A percentile compares a stretch with the other conserved stretches of the same genome.
These are phyloP conservation scores for Solenopsis invicta DNA, from an alignment of 1,140 invertebrate genomes.

Conservation along the genomic window DNA sequence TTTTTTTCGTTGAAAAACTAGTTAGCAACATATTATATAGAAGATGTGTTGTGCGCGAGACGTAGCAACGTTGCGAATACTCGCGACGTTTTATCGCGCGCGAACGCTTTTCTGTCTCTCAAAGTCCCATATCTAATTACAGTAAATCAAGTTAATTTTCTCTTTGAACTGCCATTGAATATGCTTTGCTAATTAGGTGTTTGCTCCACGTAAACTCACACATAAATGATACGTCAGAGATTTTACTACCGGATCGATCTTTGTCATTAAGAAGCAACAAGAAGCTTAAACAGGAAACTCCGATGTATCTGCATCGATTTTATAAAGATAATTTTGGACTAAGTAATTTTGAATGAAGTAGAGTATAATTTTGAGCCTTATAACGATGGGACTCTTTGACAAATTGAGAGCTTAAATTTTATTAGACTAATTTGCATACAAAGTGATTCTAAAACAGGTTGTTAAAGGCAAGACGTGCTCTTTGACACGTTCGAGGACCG, in stretches of 20 bases:
- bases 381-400: background rate
- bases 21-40: background rate
- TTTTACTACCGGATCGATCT: background rate
- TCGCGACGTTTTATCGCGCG: background rate
- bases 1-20: slow-evolving; percentile 8
- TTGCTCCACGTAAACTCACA: background rate
- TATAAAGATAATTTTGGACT: slow-evolving; percentile 4
- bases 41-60: background rate
- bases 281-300: background rate
- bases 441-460: slow-evolving; percentile 29
- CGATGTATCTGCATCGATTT: background rate
- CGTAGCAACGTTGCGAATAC: background rate
- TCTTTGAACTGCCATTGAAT: background rate
- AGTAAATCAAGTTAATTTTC: slow-evolving; percentile 19
- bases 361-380: slow-evolving; percentile 1
- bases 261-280: background rate
- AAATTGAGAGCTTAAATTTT: slow-evolving; percentile 25
- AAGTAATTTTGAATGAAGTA: slow-evolving; percentile 21
- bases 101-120: background rate
- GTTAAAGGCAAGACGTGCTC: slow-evolving; percentile 9
- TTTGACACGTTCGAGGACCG: slow-evolving; percentile 13
- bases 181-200: background rate
- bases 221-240: background rate
- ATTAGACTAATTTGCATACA: slow-evolving; percentile 45
- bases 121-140: background rate